Base-by-base conservation (phyloP, 2,113 vertebrate species). In the Brachionichthys hirsutus region DNA sequence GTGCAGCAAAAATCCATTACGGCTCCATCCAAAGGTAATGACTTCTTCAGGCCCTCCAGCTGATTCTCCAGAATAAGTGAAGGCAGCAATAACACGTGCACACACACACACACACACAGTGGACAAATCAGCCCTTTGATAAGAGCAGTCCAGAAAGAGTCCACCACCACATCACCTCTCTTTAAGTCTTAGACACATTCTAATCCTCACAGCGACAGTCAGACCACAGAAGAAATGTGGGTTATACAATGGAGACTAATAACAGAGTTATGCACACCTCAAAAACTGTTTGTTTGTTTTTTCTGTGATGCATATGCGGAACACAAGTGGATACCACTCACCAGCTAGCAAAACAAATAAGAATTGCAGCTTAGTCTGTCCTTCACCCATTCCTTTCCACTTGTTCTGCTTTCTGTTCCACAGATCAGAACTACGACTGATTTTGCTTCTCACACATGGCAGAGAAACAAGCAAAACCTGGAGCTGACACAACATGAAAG, bases 21-120 rank as follows among this genome's bases (percentile, higher is more conserved):
- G 71, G 80, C 80, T 81, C 84, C 81, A 85, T 85, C 82, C 69
- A 80, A 75, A 85, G 83, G 84, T 89, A 90, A 90, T 90, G 87
- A 88, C 84, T 90, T 89, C 78, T 84, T 74, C 75, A 83, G 67
- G 77, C 85, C 81, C 81, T 85, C 78, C 81, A 85, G 81, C 86
- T 89, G 84, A 88, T 89, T 82, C 85, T 77, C 58, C 73, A 74
- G 56, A 80, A 70, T 69, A 82, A 57, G 54, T 67, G 61, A 60
- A 53, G 70, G 62, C 58, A 75, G 64, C 48, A 60, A 81, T 67
- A 54, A 70, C 22, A 68, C 46, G 64, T 53, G 62, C 59, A 36
- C 43, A 19, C 46, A 12, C 38, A 48, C 47, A 47, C n/a, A 60
- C 49, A 55, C 41, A 57, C 47, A 73, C 30, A 12, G 7, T 15